Base-by-base conservation (phyloP, 2,797 vertebrate species). In the Micromesistius poutassou region DNA sequence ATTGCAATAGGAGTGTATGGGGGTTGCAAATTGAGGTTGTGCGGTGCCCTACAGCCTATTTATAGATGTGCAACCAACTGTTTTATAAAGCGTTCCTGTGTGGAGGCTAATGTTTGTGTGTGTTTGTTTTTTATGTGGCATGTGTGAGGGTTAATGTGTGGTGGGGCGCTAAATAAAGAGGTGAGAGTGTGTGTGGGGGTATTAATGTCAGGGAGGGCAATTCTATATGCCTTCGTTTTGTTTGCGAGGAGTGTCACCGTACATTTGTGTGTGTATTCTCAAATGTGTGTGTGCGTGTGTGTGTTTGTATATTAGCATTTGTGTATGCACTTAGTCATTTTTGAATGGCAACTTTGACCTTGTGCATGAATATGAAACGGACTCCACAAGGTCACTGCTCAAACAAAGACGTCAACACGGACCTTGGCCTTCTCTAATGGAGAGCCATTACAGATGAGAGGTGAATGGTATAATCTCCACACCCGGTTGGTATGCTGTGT, bases 11-110 rank as follows among this genome's bases (percentile, higher is more conserved):
- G 91, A 93, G 92, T 91, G 90, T 93, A 92, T 88, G 88, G 87
- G 91, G 92, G 92, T 88, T 90, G 91, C 87, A 92, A 92, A 95
- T 93, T 92, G 91, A 93, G 92, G 91, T 88, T 94, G 91, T 90
- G 91, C 84, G 78, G 86, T 93, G 92, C 93, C 93, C 92, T 92
- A 91, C 91, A 92, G 90, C 87, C 92, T 94, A 94, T 94, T 94
- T 94, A 93, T 93, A 94, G 92, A 93, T 92, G 86, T 90, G 89
- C 91, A 94, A 85, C 76, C 87, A 92, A 93, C 88, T 91, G 92
- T 89, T 91, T 90, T 90, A 91, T 93, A 87, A 91, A 73, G 40
- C 25, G 3, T 25, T 30, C 33, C 30, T 8, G 36, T 50, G 71
- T 30, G 7, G 72, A 70, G 77, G 73, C 79, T 77, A 28, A 66